Percentiles rank a stretch among this genome's conserved stretches.
Conservation (phyloP, 2,797 vertebrate genomes). For the Galaxias olidus region DNA sequence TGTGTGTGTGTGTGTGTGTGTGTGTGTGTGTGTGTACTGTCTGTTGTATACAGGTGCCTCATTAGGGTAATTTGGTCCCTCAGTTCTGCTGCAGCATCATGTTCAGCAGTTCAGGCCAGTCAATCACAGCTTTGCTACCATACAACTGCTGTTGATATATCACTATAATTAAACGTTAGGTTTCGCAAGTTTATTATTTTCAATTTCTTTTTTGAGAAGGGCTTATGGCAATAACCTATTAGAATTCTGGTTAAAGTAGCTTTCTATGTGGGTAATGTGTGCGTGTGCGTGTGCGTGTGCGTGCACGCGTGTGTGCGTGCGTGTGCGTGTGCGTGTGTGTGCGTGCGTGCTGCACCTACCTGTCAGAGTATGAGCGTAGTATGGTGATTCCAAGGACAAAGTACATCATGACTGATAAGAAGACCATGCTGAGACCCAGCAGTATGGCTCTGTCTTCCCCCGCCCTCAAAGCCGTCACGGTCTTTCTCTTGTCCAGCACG, state of each 20-base stretch:
- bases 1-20: not conserved
- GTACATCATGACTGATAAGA: constrained; percentile 92
- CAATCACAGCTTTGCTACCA: no score
- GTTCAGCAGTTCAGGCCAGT: no score
- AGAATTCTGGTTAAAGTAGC: not conserved
- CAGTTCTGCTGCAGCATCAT: no score
- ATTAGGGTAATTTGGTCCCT: no score
- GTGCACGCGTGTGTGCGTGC: no score
- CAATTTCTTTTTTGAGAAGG: no score
- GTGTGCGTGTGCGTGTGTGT: not conserved
- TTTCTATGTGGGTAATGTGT: not conserved
- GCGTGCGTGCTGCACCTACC: constrained; percentile 64
- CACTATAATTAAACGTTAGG: no score
- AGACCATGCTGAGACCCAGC: constrained; percentile 91
- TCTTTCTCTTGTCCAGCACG: constrained; percentile 93
- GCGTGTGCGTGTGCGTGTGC: not conserved
- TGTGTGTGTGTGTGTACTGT: not conserved
- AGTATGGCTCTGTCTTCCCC: constrained; percentile 94
- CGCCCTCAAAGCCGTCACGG: constrained; percentile 89
- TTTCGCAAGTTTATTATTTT: no score
- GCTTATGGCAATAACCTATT: no score
- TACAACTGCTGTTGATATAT: no score
- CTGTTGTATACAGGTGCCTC: no score
- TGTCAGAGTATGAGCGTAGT: constrained; percentile 89
- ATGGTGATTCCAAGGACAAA: constrained; percentile 92